phyloP scores from a whole-genome alignment of 2,113 vertebrate genomes.

The Butorides virescens region DNA sequence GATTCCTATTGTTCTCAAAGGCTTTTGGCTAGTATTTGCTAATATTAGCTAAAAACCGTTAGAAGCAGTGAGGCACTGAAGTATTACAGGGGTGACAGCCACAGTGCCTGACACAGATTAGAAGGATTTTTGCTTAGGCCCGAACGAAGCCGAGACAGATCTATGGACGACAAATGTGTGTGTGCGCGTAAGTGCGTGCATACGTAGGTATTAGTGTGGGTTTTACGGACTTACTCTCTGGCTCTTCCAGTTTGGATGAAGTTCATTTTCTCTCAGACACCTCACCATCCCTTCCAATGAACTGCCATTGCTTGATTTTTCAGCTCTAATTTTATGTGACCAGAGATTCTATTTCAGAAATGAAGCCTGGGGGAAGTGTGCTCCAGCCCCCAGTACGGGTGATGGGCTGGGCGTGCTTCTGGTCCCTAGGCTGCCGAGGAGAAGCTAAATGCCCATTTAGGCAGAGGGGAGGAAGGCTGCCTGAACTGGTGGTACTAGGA shows the following conservation, averaged over 20 bases:
- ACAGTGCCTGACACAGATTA: not conserved
- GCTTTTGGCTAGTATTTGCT: not conserved
- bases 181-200: not conserved
- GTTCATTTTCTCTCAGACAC: not conserved
- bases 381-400: not conserved
- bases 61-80: not conserved
- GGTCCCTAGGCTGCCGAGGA: not conserved
- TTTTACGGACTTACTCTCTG: not conserved
- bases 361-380: not conserved
- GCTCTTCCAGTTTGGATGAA: not conserved
- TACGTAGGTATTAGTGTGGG: not conserved
- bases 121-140: not conserved
- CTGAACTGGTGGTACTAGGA: not conserved
- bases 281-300: not conserved
- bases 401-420: not conserved
- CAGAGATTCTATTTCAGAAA: not conserved
- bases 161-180: not conserved
- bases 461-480: not conserved
- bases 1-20: not conserved
- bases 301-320: not conserved
- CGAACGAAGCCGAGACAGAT: not conserved
- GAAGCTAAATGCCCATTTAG: not conserved
- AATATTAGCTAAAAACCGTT: not conserved
- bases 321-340: not conserved
- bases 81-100: not conserved